Conservation (phyloP, 2,888 invertebrate genomes). For the Perizoma affinitatum region DNA sequence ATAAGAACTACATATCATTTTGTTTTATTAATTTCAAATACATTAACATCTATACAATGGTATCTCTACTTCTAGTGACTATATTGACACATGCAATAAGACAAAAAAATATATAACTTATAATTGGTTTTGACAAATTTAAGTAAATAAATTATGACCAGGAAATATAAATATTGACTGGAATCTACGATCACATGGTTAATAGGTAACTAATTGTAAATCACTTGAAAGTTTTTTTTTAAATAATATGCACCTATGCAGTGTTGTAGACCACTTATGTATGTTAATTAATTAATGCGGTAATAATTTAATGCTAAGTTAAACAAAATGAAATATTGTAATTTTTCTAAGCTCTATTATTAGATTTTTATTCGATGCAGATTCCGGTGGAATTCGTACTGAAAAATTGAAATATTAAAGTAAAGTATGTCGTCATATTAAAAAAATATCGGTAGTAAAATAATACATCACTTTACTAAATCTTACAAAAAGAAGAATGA, state of each 20-base stretch:
- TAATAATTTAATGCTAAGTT: too few relatives aligned
- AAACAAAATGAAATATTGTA: not conserved
- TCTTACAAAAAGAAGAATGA: conserved; percentile 9
- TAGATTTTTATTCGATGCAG: not conserved
- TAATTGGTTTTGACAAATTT: conserved; percentile 25
- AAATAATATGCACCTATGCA: too few relatives aligned
- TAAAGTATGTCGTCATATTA: not conserved
- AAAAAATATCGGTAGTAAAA: not conserved
- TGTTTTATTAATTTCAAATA: conserved; percentile 81
- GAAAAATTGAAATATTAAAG: not conserved
- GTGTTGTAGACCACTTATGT: too few relatives aligned
- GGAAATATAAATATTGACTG: conserved; percentile 48
- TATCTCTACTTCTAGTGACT: conserved; percentile 76
- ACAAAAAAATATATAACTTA: conserved; percentile 45
- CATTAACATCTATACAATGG: conserved; percentile 84
- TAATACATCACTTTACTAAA: not conserved
- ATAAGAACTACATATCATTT: conserved; percentile 56
- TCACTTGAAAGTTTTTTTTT: conserved; percentile 3
- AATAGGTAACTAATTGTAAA: conserved; percentile 41
- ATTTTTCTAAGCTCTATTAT: conserved; percentile 15
- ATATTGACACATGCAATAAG: conserved; percentile 78
- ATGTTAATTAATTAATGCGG: too few relatives aligned
- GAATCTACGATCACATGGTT: conserved; percentile 47
- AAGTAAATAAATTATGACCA: conserved; percentile 44
- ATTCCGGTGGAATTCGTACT: too few relatives aligned